These are phyloP conservation scores for Bradysia coprophila DNA, from an alignment of 1,140 invertebrate species.

Conservation along the genomic window DNA sequence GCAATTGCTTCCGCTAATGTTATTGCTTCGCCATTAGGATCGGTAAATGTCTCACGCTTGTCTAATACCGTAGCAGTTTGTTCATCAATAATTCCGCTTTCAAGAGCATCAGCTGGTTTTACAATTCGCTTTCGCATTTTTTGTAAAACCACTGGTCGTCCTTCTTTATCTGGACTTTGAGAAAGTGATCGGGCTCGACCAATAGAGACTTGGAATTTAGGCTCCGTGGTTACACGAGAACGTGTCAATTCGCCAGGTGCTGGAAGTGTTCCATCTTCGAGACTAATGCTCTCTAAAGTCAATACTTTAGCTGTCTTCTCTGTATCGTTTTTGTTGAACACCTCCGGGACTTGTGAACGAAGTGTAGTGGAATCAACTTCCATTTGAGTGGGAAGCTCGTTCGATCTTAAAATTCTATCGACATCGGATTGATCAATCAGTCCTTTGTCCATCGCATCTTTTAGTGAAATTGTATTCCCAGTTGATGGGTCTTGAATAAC, in stretches of 20 bases:
- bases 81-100: slow-evolving; percentile 53
- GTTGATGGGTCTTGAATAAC: slow-evolving; percentile 4
- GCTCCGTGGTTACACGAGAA: slow-evolving; percentile 37
- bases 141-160: slow-evolving; percentile 52
- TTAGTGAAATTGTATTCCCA: slow-evolving; percentile 5
- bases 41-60: slow-evolving; percentile 27
- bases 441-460: neutral
- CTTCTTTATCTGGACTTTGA: slow-evolving; percentile 33
- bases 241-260: slow-evolving; percentile 29
- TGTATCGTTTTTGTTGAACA: too few relatives aligned
- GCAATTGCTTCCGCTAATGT: slow-evolving; percentile 59
- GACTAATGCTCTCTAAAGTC: neutral
- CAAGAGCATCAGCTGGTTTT: slow-evolving; percentile 46
- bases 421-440: neutral
- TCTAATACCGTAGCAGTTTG: slow-evolving; percentile 51
- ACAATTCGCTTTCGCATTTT: slow-evolving; percentile 58
- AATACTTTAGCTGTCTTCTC: too few relatives aligned
- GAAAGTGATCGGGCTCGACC: slow-evolving; percentile 32
- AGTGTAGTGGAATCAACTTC: too few relatives aligned
- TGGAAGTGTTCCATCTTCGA: neutral
- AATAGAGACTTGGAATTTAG: slow-evolving; percentile 44
- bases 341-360: too few relatives aligned
- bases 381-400: too few relatives aligned
- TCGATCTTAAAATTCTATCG: too few relatives aligned
- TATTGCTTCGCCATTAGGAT: slow-evolving; percentile 36